Evolutionary conservation across 1,140 invertebrate genomes (phyloP), one percentile per base, ranked within the genome.

Genomic region (Rhyacophila brunnea): DNA sequence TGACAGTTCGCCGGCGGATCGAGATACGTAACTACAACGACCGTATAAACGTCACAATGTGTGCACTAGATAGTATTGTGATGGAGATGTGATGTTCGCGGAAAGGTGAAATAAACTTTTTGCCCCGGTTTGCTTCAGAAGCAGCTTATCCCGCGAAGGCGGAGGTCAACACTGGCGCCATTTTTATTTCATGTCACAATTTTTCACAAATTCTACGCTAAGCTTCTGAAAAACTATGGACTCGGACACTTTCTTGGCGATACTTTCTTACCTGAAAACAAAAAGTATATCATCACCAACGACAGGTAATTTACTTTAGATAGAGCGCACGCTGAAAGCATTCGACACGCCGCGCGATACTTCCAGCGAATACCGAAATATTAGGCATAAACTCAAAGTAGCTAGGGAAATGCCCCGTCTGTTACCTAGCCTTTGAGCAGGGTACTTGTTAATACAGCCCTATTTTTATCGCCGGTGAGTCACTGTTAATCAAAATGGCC

Each of bases 381-480:
- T 40, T 57, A 57, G 54, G 54, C 44, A 43, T 34, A 40, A 57
- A 57, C 54, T 50, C 53, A 42, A 45, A 47, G 51, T 46, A 71
- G 67, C 68, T 67, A 75, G 75, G 75, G 75, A 77, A 79, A 79
- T 76, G 72, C 74, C 74, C 77, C 74, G 75, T 75, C 76, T 74
- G 73, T 75, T 75, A 72, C 72, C 66, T 74, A 78, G 75, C 77
- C 23, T 74, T 77, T 75, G 73, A 72, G 70, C 70, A 72, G 72
- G 75, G 73, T 78, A 66, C 70, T 66, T 67, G 71, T 70, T 68
- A 72, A 74, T 73, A 75, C 74, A 69, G 49, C 69, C 74, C 74
- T 70, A 77, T 77, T 77, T 78, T 79, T 79, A 74, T 74, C 74
- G 74, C 73, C 74, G 73, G 74, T 79, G 77, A 79, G 69, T 79